Evolutionary conservation across 2,113 vertebrate genomes (phyloP).

Genomic region (Anser brachyrhynchus): DNA sequence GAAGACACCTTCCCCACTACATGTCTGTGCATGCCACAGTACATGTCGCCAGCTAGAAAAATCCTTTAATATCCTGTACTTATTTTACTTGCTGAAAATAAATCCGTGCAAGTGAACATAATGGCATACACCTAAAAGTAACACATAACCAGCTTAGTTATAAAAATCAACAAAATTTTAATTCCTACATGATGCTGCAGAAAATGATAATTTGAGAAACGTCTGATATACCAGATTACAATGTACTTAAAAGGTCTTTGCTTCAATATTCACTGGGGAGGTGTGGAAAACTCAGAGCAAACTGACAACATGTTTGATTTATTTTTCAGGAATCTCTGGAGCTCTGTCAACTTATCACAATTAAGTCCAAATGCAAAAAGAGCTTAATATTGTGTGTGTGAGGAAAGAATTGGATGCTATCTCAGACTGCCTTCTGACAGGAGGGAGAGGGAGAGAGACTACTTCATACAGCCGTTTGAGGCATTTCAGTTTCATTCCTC

Average conservation of each 20-base stretch:
- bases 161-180: constrained; percentile 18
- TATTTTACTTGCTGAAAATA: constrained; percentile 37
- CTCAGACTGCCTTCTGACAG: constrained; percentile 33
- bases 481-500: constrained; percentile 25
- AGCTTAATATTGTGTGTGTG: neutral
- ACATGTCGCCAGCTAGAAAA: neutral
- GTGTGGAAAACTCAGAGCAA: constrained; percentile 42
- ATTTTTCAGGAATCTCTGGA: constrained; percentile 49
- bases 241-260: constrained; percentile 1
- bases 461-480: neutral
- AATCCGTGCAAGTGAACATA: constrained; percentile 23
- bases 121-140: neutral
- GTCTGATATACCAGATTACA: constrained; percentile 52
- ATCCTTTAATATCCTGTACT: neutral
- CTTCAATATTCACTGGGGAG: constrained; percentile 9
- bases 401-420: constrained; percentile 24
- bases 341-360: constrained; percentile 53
- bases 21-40: neutral
- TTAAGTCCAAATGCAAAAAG: constrained; percentile 53
- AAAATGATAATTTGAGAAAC: constrained; percentile 60
- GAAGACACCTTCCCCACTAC: neutral
- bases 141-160: neutral
- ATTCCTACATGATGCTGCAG: neutral
- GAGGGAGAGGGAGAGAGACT: neutral
- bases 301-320: constrained; percentile 36